Percentiles rank a stretch among this genome's conserved stretches.
These are phyloP conservation scores for Saturnia japonica DNA, from an alignment of 2,888 invertebrate genomes.

Conservation along the genomic window DNA sequence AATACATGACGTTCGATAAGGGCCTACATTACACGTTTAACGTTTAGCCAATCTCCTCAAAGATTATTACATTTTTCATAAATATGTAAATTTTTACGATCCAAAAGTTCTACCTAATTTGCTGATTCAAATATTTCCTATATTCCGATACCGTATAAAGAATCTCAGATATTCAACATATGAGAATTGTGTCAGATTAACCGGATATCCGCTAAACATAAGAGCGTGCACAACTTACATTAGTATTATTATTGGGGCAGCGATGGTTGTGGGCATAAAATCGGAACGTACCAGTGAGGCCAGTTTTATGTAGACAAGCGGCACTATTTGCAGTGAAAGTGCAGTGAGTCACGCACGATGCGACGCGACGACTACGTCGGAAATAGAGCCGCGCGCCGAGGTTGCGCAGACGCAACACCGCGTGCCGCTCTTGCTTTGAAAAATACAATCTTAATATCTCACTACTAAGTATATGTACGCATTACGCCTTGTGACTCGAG, in stretches of 20 bases:
- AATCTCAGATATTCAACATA: constrained; percentile 24
- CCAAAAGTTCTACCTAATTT: constrained; percentile 16
- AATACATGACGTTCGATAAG: not conserved
- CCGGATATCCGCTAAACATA: constrained; percentile 34
- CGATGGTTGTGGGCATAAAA: constrained; percentile 15
- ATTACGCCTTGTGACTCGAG: constrained; percentile 8
- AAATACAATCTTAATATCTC: not conserved
- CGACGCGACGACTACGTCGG: constrained; percentile 34
- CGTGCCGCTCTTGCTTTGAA: constrained; percentile 18
- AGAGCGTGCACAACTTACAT: constrained; percentile 3
- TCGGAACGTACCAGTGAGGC: constrained; percentile 49
- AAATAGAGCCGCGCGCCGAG: constrained; percentile 64
- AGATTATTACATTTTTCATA: constrained; percentile 6
- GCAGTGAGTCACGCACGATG: constrained; percentile 63
- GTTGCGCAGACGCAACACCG: constrained; percentile 33
- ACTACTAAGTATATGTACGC: not conserved
- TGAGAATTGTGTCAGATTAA: constrained; percentile 35
- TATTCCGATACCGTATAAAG: not conserved
- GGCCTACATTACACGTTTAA: not conserved
- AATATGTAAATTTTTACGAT: constrained; percentile 17
- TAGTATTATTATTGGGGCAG: constrained; percentile 7
- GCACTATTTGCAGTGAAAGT: constrained; percentile 70
- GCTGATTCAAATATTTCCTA: not conserved
- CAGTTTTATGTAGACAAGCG: constrained; percentile 58
- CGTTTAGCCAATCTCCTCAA: not conserved